Evolutionary conservation across 2,113 vertebrate genomes (phyloP).

Genomic region (Gobius niger): DNA sequence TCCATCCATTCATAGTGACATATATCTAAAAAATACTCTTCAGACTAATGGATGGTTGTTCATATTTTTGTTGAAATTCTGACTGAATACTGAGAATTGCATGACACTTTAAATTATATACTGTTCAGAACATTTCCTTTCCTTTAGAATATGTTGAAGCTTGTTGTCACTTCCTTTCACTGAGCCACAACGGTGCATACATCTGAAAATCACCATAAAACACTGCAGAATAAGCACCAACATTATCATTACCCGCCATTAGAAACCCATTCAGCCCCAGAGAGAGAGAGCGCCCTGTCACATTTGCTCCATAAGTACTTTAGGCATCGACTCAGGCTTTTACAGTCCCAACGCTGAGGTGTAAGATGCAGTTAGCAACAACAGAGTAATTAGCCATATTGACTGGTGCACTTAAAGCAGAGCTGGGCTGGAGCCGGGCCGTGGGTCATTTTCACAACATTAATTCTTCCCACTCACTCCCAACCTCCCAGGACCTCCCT

Average conservation of each 20-base stretch:
- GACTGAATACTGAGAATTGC: too few relatives aligned
- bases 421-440: slow-evolving; percentile 29
- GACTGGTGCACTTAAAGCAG: slow-evolving; percentile 56
- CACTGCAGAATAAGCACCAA: slow-evolving; percentile 1
- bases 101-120: too few relatives aligned
- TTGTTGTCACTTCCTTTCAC: neutral
- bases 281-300: slow-evolving; percentile 24
- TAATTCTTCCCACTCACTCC: slow-evolving; percentile 47
- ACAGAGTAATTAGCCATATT: slow-evolving; percentile 65
- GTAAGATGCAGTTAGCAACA: slow-evolving; percentile 41
- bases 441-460: slow-evolving; percentile 56
- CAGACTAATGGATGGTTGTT: too few relatives aligned
- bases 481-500: slow-evolving; percentile 24
- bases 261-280: slow-evolving; percentile 13
- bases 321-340: slow-evolving; percentile 36
- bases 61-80: too few relatives aligned
- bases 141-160: too few relatives aligned
- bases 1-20: too few relatives aligned
- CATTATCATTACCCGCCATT: slow-evolving; percentile 22
- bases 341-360: slow-evolving; percentile 41
- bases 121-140: too few relatives aligned
- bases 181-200: neutral
- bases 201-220: slow-evolving; percentile 1
- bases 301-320: slow-evolving; percentile 46
- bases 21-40: too few relatives aligned